These are phyloP conservation scores for Mesorhabditis belari DNA, from an alignment of 2,888 invertebrate species.

Conservation along the genomic window DNA sequence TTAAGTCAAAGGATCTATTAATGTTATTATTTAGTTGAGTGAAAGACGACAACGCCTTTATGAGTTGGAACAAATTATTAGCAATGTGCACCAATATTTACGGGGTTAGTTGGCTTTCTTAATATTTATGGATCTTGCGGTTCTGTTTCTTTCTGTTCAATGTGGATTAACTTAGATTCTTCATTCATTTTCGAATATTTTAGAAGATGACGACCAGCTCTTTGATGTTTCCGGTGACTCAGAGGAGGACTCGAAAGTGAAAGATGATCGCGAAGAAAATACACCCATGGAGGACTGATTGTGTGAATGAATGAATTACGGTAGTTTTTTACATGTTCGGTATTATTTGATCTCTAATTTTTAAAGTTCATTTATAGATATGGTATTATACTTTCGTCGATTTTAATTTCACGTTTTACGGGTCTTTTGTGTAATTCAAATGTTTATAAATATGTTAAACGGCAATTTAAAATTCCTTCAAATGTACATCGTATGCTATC, in stretches of 20 bases:
- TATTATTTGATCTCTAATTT: no score
- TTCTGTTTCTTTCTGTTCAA: no score
- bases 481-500: background rate
- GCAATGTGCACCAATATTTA: slow-evolving; percentile 23
- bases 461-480: background rate
- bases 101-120: slow-evolving; percentile 16
- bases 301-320: no score
- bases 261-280: slow-evolving; percentile 2
- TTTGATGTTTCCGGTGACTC: slow-evolving; percentile 2
- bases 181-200: background rate
- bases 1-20: background rate
- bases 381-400: no score
- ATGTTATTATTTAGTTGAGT: slow-evolving; percentile 13
- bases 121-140: no score
- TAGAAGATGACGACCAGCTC: slow-evolving; percentile 14
- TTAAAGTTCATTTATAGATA: no score
- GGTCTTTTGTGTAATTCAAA: no score
- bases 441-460: no score
- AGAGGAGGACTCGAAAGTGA: slow-evolving; percentile 10
- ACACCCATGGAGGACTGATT: no score
- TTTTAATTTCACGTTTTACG: no score
- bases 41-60: slow-evolving; percentile 26
- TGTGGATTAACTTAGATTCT: no score
- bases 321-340: no score
- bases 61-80: slow-evolving; percentile 25